A percentile compares a stretch with the other conserved stretches of the same genome.
phyloP scores from a whole-genome alignment of 2,113 vertebrate species.

The Martes martes region DNA sequence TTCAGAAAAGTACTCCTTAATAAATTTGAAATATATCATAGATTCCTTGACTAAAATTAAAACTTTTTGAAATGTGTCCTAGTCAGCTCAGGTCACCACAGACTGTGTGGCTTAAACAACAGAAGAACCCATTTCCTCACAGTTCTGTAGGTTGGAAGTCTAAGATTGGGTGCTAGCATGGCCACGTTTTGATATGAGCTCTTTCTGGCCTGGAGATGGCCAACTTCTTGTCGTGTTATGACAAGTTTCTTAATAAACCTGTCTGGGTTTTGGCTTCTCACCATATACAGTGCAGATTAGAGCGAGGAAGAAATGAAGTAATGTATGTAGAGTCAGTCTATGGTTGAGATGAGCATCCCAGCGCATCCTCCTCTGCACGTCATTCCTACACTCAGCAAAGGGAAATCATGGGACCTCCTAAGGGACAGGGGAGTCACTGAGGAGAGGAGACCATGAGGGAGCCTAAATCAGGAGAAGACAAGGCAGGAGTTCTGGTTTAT shows the following conservation, averaged over 20 bases:
- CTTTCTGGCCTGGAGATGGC: no score
- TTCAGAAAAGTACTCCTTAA: background rate
- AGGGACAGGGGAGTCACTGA: no score
- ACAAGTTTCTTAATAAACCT: background rate
- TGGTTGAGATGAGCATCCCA: background rate
- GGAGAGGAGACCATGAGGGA: background rate
- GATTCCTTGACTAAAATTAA: background rate
- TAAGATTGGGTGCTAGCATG: background rate
- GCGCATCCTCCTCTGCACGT: background rate
- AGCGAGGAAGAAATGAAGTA: background rate
- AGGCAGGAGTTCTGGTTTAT: background rate
- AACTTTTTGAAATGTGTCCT: background rate
- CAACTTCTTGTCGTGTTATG: background rate
- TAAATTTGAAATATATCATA: background rate
- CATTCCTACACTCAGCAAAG: background rate
- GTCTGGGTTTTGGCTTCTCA: background rate
- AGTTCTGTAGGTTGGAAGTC: background rate
- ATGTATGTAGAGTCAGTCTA: background rate
- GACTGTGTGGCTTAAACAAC: background rate
- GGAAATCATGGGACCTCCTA: background rate
- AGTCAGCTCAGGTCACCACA: background rate
- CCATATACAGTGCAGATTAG: background rate
- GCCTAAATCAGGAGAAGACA: background rate
- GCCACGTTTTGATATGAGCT: background rate
- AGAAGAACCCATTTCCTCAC: background rate